Base-by-base conservation (phyloP, 2,888 invertebrate species). In the Habroteleia sp. region DNA sequence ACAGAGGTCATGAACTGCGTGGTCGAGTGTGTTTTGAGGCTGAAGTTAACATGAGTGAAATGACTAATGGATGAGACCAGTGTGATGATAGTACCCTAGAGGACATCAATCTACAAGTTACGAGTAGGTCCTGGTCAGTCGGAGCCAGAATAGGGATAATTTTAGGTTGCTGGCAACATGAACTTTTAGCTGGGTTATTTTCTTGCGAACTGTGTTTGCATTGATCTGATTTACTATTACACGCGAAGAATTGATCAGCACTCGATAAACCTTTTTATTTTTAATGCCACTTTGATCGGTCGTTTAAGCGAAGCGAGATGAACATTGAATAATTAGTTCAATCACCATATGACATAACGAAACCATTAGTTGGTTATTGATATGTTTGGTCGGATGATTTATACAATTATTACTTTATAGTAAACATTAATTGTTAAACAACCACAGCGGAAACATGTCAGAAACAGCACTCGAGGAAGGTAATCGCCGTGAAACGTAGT, bases 361-460 rank as follows among this genome's bases (percentile, higher is more conserved):
- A 25, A 35, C 42, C 23, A 44, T 25, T 44, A 39, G 44, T 16
- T 44, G 44, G 20, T 52, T 52, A 44, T 60, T 50, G 60, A 44
- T 48, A 58, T 41, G 27, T 71, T 66, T 74, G 72, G 78, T 44
- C 72, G 73, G 80, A 80, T 84, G 85, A 85, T 84, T 82, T 81
- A 84, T 83, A 79, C 74, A 79, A 81, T 81, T 81, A 82, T 84
- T 83, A 82, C 81, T 82, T 80, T 75, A 42, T 14, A 65, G 78
- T 56, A 77, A 81, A 83, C 84, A 86, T 85, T 86, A 86, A 85
- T 86, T 85, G 84, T 82, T 81, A 78, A 79, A 76, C 80, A 85
- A 85, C 81, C 82, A 84, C 79, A 78, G 83, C 79, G 85, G 85
- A 86, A 86, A 86, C 79, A 84, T 73, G 86, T 86, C 86, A 85